These are phyloP conservation scores for Phymorhynchus buccinoides DNA, from an alignment of 1,140 invertebrate genomes.

Conservation along the genomic window DNA sequence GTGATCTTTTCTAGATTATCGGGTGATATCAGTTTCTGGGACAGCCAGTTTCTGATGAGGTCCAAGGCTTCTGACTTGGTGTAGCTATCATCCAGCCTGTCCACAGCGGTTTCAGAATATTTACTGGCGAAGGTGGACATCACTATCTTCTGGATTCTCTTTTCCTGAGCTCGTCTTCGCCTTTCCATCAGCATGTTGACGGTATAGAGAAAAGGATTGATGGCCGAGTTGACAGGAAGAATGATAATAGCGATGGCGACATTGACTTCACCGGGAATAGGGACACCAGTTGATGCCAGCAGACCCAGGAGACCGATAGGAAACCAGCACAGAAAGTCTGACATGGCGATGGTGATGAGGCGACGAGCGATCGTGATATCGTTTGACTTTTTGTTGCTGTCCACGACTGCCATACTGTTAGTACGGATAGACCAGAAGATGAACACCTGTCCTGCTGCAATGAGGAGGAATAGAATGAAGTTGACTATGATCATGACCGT, in stretches of 20 bases:
- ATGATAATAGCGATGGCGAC: conserved; percentile 5
- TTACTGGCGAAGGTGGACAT: conserved; percentile 1
- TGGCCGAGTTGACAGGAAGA: background rate
- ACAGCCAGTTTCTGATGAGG: background rate
- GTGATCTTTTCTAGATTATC: background rate
- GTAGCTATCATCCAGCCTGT: background rate
- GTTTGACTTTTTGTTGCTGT: background rate
- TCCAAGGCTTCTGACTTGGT: background rate
- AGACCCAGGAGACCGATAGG: conserved; percentile 12
- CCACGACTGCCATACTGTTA: background rate
- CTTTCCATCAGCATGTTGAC: conserved; percentile 13
- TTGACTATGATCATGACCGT: background rate
- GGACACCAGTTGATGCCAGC: background rate
- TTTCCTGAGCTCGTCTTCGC: background rate
- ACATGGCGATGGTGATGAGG: conserved; percentile 6
- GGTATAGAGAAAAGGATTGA: conserved; percentile 22
- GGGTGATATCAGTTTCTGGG: background rate
- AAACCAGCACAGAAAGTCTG: conserved; percentile 14
- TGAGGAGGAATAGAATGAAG: background rate
- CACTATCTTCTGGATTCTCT: background rate
- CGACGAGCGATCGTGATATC: conserved; percentile 18
- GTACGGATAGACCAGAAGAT: conserved; percentile 48
- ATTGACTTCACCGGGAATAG: conserved; percentile 1
- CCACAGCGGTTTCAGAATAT: background rate
- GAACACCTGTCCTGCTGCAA: background rate